These are phyloP conservation scores for Cataglyphis rosenhaueri DNA, from an alignment of 2,888 invertebrate species.

Conservation along the genomic window DNA sequence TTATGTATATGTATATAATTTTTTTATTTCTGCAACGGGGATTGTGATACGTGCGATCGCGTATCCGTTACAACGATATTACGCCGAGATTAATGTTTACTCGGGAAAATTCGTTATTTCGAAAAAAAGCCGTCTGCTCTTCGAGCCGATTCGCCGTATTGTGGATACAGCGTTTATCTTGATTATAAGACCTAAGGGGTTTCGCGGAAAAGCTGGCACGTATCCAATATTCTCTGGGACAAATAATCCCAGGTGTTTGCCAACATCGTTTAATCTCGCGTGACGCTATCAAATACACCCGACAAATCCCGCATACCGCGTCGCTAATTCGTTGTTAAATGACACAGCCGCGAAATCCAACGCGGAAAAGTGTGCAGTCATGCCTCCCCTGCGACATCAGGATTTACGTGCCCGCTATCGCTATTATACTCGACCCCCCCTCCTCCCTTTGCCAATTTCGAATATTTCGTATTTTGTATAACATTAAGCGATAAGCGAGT, in stretches of 20 bases:
- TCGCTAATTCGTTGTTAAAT: constrained; percentile 66
- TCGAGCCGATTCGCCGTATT: constrained; percentile 41
- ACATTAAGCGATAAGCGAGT: constrained; percentile 14
- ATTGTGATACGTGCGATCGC: constrained; percentile 4
- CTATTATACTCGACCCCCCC: constrained; percentile 9
- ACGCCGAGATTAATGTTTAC: constrained; percentile 32
- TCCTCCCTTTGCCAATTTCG: neutral
- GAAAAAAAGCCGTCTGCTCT: constrained; percentile 19
- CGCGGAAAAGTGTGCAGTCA: constrained; percentile 32
- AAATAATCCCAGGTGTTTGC: constrained; percentile 77
- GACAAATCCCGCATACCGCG: constrained; percentile 67
- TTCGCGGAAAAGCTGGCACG: constrained; percentile 64
- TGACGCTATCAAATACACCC: constrained; percentile 71
- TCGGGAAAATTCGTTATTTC: constrained; percentile 35
- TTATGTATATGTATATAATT: neutral
- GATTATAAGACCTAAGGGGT: constrained; percentile 58
- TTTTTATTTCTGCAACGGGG: constrained; percentile 19
- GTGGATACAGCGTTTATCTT: constrained; percentile 59
- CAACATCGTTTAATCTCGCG: constrained; percentile 76
- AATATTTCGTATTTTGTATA: constrained; percentile 36
- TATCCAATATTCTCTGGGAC: constrained; percentile 72
- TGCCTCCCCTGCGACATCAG: constrained; percentile 41
- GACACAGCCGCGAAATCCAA: constrained; percentile 45
- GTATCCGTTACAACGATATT: constrained; percentile 26
- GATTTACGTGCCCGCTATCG: constrained; percentile 54